Conservation (phyloP, 2,888 invertebrate genomes). For the Drosophila tanythrix region DNA sequence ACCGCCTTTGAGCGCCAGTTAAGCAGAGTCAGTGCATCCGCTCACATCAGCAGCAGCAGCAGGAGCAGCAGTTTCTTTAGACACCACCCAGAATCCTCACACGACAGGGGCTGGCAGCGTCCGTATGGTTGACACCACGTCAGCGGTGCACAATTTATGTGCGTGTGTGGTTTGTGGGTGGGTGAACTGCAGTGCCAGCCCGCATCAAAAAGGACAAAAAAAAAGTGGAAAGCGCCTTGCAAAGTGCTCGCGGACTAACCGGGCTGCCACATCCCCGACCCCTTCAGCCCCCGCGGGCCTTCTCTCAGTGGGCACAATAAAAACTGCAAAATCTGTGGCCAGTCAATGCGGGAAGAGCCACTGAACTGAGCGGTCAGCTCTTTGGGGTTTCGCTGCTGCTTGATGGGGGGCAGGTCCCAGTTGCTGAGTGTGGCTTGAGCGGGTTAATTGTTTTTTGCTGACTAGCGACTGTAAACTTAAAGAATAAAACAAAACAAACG, state of each 20-base stretch:
- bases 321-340: conserved; percentile 70
- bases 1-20: conserved; percentile 16
- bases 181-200: conserved; percentile 24
- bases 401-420: background rate
- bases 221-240: conserved; percentile 39
- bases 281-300: background rate
- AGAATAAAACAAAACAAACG: conserved; percentile 25
- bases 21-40: conserved; percentile 36
- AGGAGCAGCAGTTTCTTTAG: conserved; percentile 28
- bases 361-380: conserved; percentile 46
- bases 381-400: conserved; percentile 14
- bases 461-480: conserved; percentile 48
- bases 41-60: conserved; percentile 14
- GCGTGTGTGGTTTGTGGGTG: conserved; percentile 28
- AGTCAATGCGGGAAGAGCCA: conserved; percentile 63
- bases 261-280: conserved; percentile 9
- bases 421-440: conserved; percentile 43
- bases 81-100: conserved; percentile 19
- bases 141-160: conserved; percentile 64
- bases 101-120: conserved; percentile 26
- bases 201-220: conserved; percentile 17
- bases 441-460: conserved; percentile 76
- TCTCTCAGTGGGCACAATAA: conserved; percentile 34
- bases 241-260: conserved; percentile 49
- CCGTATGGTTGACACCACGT: conserved; percentile 61